These are phyloP conservation scores for Riparia riparia DNA, from an alignment of 2,113 vertebrate genomes.

Conservation along the genomic window DNA sequence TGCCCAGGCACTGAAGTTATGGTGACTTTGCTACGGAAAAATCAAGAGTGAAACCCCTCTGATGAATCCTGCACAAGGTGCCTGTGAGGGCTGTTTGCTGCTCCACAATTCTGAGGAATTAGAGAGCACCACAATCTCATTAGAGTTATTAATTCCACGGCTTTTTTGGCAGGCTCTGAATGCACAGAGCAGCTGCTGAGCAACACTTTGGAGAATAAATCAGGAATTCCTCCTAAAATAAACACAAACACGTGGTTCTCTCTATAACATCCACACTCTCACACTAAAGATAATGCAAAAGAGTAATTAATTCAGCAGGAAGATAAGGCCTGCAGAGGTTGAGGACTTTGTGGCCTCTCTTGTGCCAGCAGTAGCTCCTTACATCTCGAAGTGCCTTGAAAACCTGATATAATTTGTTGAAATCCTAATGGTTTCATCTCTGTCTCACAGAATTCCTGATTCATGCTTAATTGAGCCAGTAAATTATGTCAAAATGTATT, in stretches of 20 bases:
- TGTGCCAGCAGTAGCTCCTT: background rate
- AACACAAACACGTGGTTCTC: background rate
- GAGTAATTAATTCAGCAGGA: background rate
- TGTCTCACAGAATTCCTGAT: slow-evolving; percentile 1
- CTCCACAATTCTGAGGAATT: background rate
- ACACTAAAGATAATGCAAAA: background rate
- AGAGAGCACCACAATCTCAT: background rate
- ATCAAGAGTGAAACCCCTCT: background rate
- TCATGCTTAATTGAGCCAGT: slow-evolving; percentile 52
- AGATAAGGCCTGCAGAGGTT: background rate
- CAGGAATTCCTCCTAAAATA: background rate
- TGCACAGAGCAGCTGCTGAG: background rate
- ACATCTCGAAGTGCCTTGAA: background rate
- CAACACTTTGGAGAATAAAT: background rate
- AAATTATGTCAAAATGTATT: slow-evolving; percentile 46
- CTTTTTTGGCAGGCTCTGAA: background rate
- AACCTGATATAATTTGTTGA: background rate
- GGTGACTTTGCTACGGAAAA: background rate
- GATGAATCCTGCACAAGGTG: background rate
- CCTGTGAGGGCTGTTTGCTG: background rate
- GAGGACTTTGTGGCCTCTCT: background rate
- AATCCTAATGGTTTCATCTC: slow-evolving; percentile 37
- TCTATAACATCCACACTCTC: background rate
- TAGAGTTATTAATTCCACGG: background rate
- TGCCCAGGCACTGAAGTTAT: background rate